Evolutionary conservation across 2,888 invertebrate species (phyloP), one percentile per base, ranked within the genome.

Genomic region (Tortricodes alternella): DNA sequence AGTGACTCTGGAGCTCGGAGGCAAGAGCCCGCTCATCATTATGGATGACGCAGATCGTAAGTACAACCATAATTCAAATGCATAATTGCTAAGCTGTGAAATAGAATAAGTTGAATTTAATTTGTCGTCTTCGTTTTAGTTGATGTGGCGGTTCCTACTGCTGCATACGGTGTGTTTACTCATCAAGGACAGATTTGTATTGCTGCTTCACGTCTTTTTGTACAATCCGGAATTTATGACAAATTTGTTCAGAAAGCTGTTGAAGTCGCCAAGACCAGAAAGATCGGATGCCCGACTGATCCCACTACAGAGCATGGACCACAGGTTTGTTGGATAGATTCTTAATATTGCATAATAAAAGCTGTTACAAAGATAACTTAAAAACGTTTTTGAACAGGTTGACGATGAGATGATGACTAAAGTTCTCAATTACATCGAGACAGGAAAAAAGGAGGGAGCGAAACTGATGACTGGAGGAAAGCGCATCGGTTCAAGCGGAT

Each of bases 11-110:
- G 97, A 97, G 80, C 89, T 97, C 43, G 97, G 97, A 16, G 97
- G 97, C 61, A 98, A 97, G 78, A 96, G 95, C 75, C 97, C 97
- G 1, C 85, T 96, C 1, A 93, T 97, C 43, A 92, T 97, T 35
- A 96, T 96, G 80, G 92, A 94, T 57, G 96, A 96, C 82, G 95
- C 93, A 7, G 92, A 96, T 74, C 77, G 96, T 95, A 83, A 91
- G 92, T 66, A n/a, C 0, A 24, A n/a, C 7, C 19, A 11, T 11
- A 39, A 39, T 19, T 2, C 1, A 19, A 1, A 5, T 11, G 11
- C n/a, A 29, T 29, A 11, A 11, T n/a, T n/a, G n/a, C n/a, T n/a
- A 29, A 4, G 5, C 4, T 27, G 13, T 7, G 32, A 13, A 15
- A 5, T 4, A 32, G 7, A 4, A 32, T 5, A 32, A 13, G 19